Evolutionary conservation across 2,113 vertebrate species (phyloP).

Genomic region (Rissa tridactyla): DNA sequence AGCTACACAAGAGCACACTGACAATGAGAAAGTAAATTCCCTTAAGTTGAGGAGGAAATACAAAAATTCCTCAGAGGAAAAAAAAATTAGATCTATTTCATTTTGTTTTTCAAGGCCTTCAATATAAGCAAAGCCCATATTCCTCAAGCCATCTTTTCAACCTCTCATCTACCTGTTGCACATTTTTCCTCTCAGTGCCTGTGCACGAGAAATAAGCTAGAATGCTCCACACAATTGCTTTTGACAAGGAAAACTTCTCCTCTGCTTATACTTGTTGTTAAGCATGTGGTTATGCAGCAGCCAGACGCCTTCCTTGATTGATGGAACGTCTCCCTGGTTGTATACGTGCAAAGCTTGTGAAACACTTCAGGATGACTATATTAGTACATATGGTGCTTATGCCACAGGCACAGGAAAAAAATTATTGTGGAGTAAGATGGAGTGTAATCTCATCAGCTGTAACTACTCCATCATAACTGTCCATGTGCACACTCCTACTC

Average conservation of each 20-base stretch:
- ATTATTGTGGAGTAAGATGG: neutral
- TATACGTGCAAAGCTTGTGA: neutral
- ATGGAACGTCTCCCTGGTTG: accelerated
- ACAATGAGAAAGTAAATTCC: neutral
- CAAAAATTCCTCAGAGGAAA: neutral
- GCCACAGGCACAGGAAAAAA: neutral
- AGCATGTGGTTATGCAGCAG: neutral
- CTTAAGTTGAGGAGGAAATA: neutral
- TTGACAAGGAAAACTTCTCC: neutral
- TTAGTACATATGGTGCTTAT: neutral
- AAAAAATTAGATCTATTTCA: neutral
- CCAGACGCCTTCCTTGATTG: neutral
- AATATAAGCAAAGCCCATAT: neutral
- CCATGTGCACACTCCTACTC: slow-evolving; percentile 12
- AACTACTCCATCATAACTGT: slow-evolving; percentile 17
- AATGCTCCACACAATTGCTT: neutral
- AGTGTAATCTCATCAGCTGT: neutral
- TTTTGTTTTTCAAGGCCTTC: neutral
- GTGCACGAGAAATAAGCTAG: neutral
- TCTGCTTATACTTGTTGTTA: neutral
- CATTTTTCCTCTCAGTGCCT: neutral
- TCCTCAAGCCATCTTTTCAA: neutral
- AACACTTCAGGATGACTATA: neutral
- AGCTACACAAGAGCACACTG: neutral
- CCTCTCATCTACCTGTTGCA: neutral